These are phyloP conservation scores for Isaurus tuberculatus DNA, from an alignment of 92 coral and sea anemone genomes.

Conservation along the genomic window DNA sequence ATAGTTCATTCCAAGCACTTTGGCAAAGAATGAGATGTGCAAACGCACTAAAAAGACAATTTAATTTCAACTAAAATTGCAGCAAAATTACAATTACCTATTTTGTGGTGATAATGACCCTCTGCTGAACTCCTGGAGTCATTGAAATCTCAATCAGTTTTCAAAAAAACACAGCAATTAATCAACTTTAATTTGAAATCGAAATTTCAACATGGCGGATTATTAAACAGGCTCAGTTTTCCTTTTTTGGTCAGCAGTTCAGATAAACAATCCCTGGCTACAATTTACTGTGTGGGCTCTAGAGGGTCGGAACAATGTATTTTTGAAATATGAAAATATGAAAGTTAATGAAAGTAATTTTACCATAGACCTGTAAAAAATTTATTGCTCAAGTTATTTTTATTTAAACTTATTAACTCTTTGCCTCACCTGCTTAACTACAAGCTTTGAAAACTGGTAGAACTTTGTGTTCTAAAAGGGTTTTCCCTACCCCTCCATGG, in stretches of 20 bases:
- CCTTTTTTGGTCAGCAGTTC: slow-evolving; percentile 42
- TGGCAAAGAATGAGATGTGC: no score
- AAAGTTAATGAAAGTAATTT: no score
- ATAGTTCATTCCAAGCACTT: no score
- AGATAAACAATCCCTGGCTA: neutral
- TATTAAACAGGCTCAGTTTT: slow-evolving; percentile 22
- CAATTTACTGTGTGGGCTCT: neutral
- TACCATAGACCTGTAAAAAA: no score
- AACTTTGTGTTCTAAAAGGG: neutral
- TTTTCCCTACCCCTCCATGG: slow-evolving; percentile 5
- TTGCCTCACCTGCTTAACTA: neutral
- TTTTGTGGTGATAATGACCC: neutral
- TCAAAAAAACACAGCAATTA: no score
- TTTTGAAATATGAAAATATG: no score
- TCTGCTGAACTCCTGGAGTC: neutral
- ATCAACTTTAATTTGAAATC: no score
- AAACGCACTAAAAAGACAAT: no score
- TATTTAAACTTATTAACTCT: no score
- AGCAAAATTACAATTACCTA: neutral
- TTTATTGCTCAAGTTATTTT: no score
- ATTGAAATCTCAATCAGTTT: neutral
- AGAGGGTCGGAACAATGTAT: neutral
- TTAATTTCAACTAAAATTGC: neutral
- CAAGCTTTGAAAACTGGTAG: neutral
- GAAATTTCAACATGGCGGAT: slow-evolving; percentile 40